These are phyloP conservation scores for Oopsacas minuta DNA, from an alignment of 37 sponge, comb jelly and placozoan genomes.

Conservation along the genomic window DNA sequence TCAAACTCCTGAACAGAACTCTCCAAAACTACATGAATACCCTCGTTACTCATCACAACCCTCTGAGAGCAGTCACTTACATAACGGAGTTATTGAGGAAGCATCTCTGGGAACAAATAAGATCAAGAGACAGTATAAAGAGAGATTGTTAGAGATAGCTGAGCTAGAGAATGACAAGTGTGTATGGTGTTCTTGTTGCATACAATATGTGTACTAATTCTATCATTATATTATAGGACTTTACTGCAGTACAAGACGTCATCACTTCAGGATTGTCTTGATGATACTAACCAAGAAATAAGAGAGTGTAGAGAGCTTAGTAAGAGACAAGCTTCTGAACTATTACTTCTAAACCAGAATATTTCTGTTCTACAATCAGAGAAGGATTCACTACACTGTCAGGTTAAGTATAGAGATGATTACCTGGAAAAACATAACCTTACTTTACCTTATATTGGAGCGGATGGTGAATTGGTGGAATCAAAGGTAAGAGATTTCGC, in stretches of 20 bases:
- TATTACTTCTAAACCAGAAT: neutral
- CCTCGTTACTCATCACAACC: neutral
- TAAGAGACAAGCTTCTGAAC: neutral
- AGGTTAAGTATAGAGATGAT: slow-evolving; percentile 4
- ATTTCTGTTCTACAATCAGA: neutral
- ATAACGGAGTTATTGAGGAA: neutral
- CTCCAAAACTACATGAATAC: neutral
- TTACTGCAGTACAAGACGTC: neutral
- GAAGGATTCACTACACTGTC: neutral
- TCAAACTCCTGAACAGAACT: neutral
- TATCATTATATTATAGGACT: neutral
- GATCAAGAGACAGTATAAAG: neutral
- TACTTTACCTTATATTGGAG: neutral
- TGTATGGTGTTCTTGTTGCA: neutral
- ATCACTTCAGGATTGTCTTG: neutral
- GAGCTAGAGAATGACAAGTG: slow-evolving; percentile 9
- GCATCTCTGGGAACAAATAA: neutral
- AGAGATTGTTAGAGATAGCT: slow-evolving; percentile 2
- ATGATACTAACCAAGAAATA: neutral
- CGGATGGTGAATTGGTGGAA: neutral
- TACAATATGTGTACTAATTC: neutral
- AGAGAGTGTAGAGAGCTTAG: neutral
- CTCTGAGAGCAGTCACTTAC: neutral
- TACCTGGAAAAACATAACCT: neutral
- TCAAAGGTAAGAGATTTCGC: neutral